Evolutionary conservation across 2,797 vertebrate genomes (phyloP), one percentile per base, ranked within the genome.

Genomic region (Enteromius trimaculatus): DNA sequence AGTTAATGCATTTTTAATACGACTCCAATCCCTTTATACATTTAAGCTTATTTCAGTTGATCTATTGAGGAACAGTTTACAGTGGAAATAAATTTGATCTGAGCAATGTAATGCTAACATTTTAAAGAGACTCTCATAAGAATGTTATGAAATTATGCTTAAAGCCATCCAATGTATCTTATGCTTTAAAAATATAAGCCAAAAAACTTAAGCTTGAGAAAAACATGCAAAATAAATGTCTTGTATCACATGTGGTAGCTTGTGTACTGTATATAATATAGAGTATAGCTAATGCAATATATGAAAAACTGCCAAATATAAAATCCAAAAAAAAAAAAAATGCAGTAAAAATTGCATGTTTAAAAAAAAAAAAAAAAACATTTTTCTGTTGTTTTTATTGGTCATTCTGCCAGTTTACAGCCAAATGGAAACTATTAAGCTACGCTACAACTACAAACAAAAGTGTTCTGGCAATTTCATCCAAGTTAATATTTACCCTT

Each of bases 401-500:
- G 47, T 51, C 70, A 10, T 31, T 72, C 26, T 72, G 70, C 44
- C 26, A 71, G 3, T 29, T 55, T 16, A 31, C 14, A 16, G 2
- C 26, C 69, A n/a, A 47, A 14, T 69, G 39, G 55, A 6, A 81
- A 23, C 4, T 68, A 21, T 51, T 60, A 17, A 51, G 69, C 29
- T 37, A 2, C 3, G 6, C 16, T 51, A 29, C 29, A 31, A 6
- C 37, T 23, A 17, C 47, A 4, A 75, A 58, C 19, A 31, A 31
- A 2, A 23, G 14, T 42, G 34, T 17, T 68, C 21, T 31, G 74
- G 29, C 51, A 53, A 34, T 17, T 60, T 47, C n/a, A 23, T 19
- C 6, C 14, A 60, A 21, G 75, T 83, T 65, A 83, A 64, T 51
- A 81, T 64, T 83, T 79, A 60, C 16, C 75, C 60, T 10, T n/a